phyloP scores from a whole-genome alignment of 2,797 vertebrate genomes.

The Pseudopleuronectes americanus region DNA sequence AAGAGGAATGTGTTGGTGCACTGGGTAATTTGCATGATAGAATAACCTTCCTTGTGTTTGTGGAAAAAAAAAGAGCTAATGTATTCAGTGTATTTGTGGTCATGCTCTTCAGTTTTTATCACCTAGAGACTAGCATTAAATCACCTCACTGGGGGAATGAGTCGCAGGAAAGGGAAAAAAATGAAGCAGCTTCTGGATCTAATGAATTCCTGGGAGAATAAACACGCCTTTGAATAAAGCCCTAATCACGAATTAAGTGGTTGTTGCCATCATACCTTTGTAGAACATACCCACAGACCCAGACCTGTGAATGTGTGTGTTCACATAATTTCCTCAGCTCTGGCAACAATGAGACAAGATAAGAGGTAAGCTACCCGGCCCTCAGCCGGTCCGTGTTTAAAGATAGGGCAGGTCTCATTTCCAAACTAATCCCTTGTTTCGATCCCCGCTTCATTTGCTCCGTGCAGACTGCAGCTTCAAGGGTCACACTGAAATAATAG shows the following conservation, averaged over 20 bases:
- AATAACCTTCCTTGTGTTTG: conserved; percentile 85
- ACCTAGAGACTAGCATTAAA: conserved; percentile 88
- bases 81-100: conserved; percentile 89
- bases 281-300: conserved; percentile 77
- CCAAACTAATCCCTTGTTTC: conserved; percentile 74
- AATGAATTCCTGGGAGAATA: conserved; percentile 90
- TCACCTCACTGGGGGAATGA: conserved; percentile 88
- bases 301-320: conserved; percentile 70
- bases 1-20: conserved; percentile 74
- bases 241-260: conserved; percentile 90
- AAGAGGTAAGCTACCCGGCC: conserved; percentile 68
- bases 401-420: conserved; percentile 77
- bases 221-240: conserved; percentile 87
- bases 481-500: conserved; percentile 68
- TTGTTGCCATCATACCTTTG: conserved; percentile 85
- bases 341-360: conserved; percentile 72
- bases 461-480: conserved; percentile 57
- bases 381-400: conserved; percentile 64
- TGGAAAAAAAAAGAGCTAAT: conserved; percentile 78
- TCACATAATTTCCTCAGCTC: conserved; percentile 77
- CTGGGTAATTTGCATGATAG: conserved; percentile 86
- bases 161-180: conserved; percentile 76
- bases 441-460: conserved; percentile 71
- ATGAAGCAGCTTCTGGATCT: conserved; percentile 86
- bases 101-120: conserved; percentile 89